Evolutionary conservation across 2,113 vertebrate species (phyloP), one percentile per base, ranked within the genome.

Genomic region (Butorides virescens): DNA sequence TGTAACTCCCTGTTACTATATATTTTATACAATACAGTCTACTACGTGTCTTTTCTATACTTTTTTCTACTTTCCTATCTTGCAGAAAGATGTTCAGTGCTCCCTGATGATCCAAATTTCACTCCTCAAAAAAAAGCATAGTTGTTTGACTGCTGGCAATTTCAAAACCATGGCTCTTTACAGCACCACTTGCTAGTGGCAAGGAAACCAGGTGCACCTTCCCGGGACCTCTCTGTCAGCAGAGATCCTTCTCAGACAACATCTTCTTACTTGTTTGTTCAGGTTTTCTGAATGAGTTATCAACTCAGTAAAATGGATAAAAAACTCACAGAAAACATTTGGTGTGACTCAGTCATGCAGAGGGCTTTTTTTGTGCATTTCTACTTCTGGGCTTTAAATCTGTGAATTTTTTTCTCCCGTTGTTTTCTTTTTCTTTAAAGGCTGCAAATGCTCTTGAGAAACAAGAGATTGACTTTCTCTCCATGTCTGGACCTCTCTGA

Each of bases 121-220:
- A 66, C 3, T 29, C 23, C 7, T 66, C 37, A 3, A 52, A 32
- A 88, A 47, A 47, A 50, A 10, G 0, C 0, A 0, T 17, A 22
- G 7, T 15, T 52, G 8, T 61, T 39, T 55, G 15, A 65, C 36
- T 25, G 6, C 8, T 6, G 3, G 9, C 26, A 49, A 13, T 65
- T 92, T 93, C 75, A 79, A 90, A 93, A 21, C 8, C 32, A 9
- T 27, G 7, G n/a, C 6, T 85, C 23, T 68, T 77, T 30, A 22
- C n/a, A n/a, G 47, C 17, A 36, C 21, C 25, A 29, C 15, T 83
- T 50, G 10, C 11, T 39, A 34, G 16, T 44, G 63, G 22, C 0
- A 0, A 79, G 15, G 30, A 79, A 8, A 63, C 6, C 5, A 23
- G 4, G 20, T 13, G 11, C 20, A 76, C 6, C 36, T 83, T 86